Base-by-base conservation (phyloP, 1,140 invertebrate species). In the Drosophila suzukii region DNA sequence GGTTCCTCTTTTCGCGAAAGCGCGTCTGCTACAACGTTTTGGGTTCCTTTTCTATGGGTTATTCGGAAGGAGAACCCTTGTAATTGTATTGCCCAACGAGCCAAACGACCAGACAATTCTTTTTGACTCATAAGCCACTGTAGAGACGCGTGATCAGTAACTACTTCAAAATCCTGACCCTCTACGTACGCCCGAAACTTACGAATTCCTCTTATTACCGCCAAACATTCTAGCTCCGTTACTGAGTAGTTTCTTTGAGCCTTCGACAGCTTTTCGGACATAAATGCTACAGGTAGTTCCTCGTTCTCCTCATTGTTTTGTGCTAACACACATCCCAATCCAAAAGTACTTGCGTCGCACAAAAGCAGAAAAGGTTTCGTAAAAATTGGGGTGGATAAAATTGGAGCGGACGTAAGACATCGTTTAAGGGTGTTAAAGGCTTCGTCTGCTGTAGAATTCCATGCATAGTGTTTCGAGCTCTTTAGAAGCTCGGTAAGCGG, bases 111-210 rank as follows among this genome's bases (percentile, higher is more conserved):
- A 39, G 73, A 63, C 49, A 53, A 91, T 54, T 94, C 93, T 7
- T 92, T 93, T 47, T 91, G 71, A 1, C 93, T 73, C 44, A 90
- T 65, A n/a, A 91, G 74, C 82, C 89, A 84, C 41, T 80, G 70
- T 10, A 88, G 34, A 44, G 70, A 73, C 6, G 73, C 49, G 62
- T 90, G 88, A 44, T 91, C 81, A 10, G 80, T 86, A 12, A 93
- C 65, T 0, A 94, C 90, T 5, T 46, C 81, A 59, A 93, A n/a
- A n/a, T n/a, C n/a, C n/a, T n/a, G n/a, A n/a, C n/a, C n/a, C n/a
- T n/a, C n/a, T n/a, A n/a, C n/a, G n/a, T n/a, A n/a, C n/a, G n/a
- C n/a, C n/a, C n/a, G n/a, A n/a, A n/a, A 93, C 47, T 93, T 82
- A 57, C 38, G 41, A 8, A 71, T 65, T 3, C 55, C 71, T 41